A percentile compares a stretch with the other conserved stretches of the same genome.
Evolutionary conservation across 1,140 invertebrate genomes (phyloP).

Genomic region (Uloborus diversus): DNA sequence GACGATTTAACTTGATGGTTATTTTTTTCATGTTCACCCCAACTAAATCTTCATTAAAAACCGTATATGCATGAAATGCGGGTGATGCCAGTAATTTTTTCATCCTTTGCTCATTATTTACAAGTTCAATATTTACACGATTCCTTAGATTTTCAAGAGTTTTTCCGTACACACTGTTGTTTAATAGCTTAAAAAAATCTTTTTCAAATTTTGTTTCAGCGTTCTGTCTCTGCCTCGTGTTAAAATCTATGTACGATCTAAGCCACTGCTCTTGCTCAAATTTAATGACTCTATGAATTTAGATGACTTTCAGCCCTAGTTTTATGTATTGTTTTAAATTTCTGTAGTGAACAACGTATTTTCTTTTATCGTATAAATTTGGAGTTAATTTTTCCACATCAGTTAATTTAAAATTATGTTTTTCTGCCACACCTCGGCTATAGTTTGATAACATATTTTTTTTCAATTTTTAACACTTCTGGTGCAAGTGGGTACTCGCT

Average conservation of each 20-base stretch:
- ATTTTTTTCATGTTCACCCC: background rate
- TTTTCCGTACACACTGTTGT: slow-evolving; percentile 16
- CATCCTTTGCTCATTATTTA: background rate
- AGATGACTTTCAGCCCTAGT: slow-evolving; percentile 62
- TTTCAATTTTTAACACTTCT: slow-evolving; percentile 56
- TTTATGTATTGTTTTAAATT: slow-evolving; percentile 67
- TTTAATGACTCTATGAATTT: slow-evolving; percentile 59
- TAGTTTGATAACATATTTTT: slow-evolving; percentile 35
- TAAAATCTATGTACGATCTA: slow-evolving; percentile 60
- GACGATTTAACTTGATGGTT: slow-evolving; percentile 11
- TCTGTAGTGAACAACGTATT: slow-evolving; percentile 68
- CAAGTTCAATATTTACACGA: background rate
- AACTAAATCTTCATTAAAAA: slow-evolving; percentile 21
- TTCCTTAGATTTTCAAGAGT: slow-evolving; percentile 14
- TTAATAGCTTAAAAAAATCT: slow-evolving; percentile 21
- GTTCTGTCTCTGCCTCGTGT: slow-evolving; percentile 62
- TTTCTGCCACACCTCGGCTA: background rate
- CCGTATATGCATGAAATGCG: slow-evolving; percentile 60
- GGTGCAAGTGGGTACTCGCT: slow-evolving; percentile 65
- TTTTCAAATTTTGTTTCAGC: slow-evolving; percentile 61
- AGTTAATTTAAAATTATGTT: background rate
- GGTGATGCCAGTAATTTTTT: slow-evolving; percentile 17
- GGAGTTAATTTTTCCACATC: slow-evolving; percentile 19
- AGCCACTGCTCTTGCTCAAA: slow-evolving; percentile 24
- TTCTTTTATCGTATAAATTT: slow-evolving; percentile 57